A percentile compares a stretch with the other conserved stretches of the same genome.
phyloP scores from a whole-genome alignment of 2,113 vertebrate genomes.

The Perognathus longimembris region DNA sequence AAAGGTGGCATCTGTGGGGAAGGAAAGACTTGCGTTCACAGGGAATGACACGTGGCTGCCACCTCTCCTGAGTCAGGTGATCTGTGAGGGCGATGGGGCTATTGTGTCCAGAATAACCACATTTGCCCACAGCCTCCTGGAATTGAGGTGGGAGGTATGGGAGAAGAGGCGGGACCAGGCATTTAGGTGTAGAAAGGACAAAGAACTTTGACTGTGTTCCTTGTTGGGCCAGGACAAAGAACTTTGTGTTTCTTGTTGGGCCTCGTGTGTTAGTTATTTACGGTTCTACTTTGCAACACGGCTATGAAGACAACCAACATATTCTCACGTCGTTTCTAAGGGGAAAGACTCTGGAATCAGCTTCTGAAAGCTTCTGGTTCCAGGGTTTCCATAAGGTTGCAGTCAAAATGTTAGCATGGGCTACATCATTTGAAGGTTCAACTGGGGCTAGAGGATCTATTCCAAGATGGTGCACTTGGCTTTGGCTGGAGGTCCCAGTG shows the following conservation, averaged over 20 bases:
- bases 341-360: background rate
- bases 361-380: background rate
- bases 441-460: background rate
- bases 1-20: slow-evolving; percentile 11
- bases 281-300: background rate
- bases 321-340: background rate
- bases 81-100: background rate
- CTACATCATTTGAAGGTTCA: background rate
- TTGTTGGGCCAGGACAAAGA: background rate
- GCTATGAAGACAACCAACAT: background rate
- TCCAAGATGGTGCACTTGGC: background rate
- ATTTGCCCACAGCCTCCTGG: slow-evolving; percentile 1
- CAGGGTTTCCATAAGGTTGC: background rate
- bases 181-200: background rate
- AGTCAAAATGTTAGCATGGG: background rate
- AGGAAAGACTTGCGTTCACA: background rate
- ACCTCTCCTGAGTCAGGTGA: background rate
- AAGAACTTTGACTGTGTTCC: background rate
- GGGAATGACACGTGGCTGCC: background rate
- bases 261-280: background rate
- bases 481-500: background rate
- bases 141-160: background rate
- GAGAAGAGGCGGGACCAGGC: background rate
- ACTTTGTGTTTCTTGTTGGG: background rate
- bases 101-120: background rate